Percentiles rank a stretch among this genome's conserved stretches.
These are phyloP conservation scores for Lutraria lutraria DNA, from an alignment of 2,888 invertebrate genomes.

Conservation along the genomic window DNA sequence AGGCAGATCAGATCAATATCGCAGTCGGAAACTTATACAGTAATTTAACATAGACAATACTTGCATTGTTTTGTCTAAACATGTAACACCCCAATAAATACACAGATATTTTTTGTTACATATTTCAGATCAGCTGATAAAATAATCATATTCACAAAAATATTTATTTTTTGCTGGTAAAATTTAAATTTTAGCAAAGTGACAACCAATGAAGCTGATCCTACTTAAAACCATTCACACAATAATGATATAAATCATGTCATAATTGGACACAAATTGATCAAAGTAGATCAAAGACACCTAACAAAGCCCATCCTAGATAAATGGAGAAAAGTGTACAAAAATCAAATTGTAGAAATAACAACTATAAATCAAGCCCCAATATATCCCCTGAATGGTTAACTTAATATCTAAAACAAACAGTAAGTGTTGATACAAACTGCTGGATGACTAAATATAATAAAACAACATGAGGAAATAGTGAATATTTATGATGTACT, in stretches of 20 bases:
- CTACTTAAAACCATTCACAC: background rate
- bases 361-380: background rate
- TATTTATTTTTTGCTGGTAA: too few relatives aligned
- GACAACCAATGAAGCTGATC: background rate
- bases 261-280: slow-evolving; percentile 9
- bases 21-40: too few relatives aligned
- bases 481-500: background rate
- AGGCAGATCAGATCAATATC: too few relatives aligned
- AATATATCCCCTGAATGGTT: background rate
- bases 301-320: background rate
- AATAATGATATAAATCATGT: slow-evolving; percentile 20
- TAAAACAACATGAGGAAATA: background rate
- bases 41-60: too few relatives aligned
- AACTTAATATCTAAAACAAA: slow-evolving; percentile 9
- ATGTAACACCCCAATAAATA: too few relatives aligned
- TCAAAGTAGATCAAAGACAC: slow-evolving; percentile 26
- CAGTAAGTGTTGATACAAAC: background rate
- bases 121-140: too few relatives aligned
- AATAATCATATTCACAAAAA: too few relatives aligned
- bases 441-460: background rate
- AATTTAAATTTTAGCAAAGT: too few relatives aligned
- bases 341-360: slow-evolving; percentile 6
- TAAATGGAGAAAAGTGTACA: background rate
- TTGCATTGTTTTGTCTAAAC: too few relatives aligned
- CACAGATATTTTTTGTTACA: too few relatives aligned